These are phyloP conservation scores for Opisthocomus hoazin DNA, from an alignment of 2,113 vertebrate species.

Conservation along the genomic window DNA sequence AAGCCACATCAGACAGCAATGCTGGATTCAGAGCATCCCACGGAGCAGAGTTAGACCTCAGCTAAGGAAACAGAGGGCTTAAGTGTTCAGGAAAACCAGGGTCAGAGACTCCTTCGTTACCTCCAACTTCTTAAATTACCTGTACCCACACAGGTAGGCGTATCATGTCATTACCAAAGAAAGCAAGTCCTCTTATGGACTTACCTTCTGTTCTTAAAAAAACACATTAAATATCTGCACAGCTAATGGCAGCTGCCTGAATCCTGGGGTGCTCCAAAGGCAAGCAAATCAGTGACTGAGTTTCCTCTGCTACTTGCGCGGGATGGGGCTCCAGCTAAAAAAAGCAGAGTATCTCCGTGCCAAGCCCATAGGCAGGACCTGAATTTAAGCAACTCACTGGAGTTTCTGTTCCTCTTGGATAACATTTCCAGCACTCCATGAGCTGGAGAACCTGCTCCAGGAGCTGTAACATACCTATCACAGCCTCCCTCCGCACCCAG, in stretches of 20 bases:
- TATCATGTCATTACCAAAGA: neutral
- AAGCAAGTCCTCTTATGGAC: neutral
- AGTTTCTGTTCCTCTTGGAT: neutral
- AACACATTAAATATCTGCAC: neutral
- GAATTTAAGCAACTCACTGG: neutral
- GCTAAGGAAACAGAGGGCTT: neutral
- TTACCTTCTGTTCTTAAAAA: neutral
- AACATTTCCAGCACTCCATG: neutral
- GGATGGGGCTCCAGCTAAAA: neutral
- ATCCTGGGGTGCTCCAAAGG: neutral
- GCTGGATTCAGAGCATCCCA: neutral
- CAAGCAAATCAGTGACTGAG: neutral
- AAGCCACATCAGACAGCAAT: neutral
- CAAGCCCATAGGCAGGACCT: neutral
- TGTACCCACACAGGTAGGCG: neutral
- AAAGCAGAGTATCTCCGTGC: neutral
- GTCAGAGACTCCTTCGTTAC: neutral
- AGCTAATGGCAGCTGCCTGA: neutral
- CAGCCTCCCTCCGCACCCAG: neutral
- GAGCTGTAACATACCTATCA: neutral
- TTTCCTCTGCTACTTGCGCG: rapidly evolving
- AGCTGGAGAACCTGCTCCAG: neutral
- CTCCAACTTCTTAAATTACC: neutral
- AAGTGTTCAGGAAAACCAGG: neutral
- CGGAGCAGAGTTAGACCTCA: neutral